These are phyloP conservation scores for Arenaria interpres DNA, from an alignment of 2,113 vertebrate genomes.

Conservation along the genomic window DNA sequence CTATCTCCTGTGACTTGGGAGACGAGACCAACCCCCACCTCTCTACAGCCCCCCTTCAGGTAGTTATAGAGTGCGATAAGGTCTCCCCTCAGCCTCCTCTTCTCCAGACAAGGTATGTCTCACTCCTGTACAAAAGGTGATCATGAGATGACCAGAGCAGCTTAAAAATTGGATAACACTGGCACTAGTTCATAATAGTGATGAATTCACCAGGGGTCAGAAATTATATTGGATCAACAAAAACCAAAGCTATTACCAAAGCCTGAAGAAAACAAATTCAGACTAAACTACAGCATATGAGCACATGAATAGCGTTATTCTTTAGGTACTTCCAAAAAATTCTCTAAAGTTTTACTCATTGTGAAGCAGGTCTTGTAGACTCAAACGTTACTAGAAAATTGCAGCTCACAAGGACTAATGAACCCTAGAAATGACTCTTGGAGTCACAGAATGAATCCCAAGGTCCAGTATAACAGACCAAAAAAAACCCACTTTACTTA, in stretches of 20 bases:
- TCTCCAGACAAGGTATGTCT: neutral
- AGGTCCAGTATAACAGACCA: neutral
- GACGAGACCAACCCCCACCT: no score
- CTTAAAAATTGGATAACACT: neutral
- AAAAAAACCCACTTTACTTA: neutral
- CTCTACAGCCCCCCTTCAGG: no score
- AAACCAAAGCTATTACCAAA: neutral
- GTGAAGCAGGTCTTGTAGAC: neutral
- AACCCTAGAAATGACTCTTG: neutral
- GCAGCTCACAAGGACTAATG: neutral
- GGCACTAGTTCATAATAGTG: neutral
- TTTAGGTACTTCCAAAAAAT: neutral
- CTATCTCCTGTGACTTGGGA: no score
- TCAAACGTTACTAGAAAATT: neutral
- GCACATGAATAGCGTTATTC: neutral
- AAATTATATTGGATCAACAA: neutral
- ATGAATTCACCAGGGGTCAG: neutral
- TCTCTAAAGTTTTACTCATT: neutral
- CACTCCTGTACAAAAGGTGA: neutral
- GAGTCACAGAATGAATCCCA: neutral
- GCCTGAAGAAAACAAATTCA: neutral
- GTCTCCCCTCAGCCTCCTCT: no score
- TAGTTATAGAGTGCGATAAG: no score
- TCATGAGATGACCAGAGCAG: neutral
- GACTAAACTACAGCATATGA: fast-evolving